A percentile compares a stretch with the other conserved stretches of the same genome.
phyloP scores from a whole-genome alignment of 2,113 vertebrate genomes.

The Plectropomus leopardus region DNA sequence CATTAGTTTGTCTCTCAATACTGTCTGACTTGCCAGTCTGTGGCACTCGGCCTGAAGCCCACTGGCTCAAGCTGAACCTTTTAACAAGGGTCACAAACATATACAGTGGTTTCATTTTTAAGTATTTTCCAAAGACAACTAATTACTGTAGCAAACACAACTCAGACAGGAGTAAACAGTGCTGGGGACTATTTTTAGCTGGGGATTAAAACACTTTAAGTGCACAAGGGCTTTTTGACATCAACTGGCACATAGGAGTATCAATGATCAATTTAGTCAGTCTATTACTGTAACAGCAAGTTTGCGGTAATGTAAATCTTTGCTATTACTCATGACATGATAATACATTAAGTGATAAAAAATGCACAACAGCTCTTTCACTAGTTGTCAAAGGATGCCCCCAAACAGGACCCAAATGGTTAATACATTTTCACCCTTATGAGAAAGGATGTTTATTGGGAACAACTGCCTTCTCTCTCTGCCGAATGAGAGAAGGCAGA shows the following conservation, averaged over 20 bases:
- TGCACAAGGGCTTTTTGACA: background rate
- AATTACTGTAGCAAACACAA: background rate
- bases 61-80: background rate
- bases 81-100: background rate
- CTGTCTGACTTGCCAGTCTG: background rate
- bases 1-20: background rate
- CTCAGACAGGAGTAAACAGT: background rate
- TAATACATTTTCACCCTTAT: slow-evolving; percentile 7
- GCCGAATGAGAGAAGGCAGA: slow-evolving; percentile 10
- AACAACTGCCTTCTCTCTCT: too few relatives aligned
- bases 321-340: background rate
- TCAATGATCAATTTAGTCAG: too few relatives aligned
- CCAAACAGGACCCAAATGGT: background rate
- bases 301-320: too few relatives aligned
- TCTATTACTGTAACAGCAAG: too few relatives aligned
- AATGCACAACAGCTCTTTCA: background rate
- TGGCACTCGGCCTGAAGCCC: background rate
- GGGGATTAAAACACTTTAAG: background rate
- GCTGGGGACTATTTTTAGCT: background rate
- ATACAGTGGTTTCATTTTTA: background rate
- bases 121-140: background rate
- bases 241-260: background rate
- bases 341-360: background rate
- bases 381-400: background rate
- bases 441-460: slow-evolving; percentile 12